Conservation (phyloP, 1,140 invertebrate species). For the Drosophila athabasca region DNA sequence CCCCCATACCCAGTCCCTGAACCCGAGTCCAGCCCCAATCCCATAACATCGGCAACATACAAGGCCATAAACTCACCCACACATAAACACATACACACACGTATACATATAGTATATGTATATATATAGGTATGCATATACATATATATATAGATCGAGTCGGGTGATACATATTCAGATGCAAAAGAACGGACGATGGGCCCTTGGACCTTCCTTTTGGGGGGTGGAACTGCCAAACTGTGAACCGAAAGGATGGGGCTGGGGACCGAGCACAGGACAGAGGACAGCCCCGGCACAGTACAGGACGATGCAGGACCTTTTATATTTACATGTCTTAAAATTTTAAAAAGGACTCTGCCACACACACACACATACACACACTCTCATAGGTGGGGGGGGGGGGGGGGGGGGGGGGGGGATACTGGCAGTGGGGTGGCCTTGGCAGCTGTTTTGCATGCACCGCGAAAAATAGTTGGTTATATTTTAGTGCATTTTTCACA, state of each 20-base stretch:
- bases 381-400: neutral
- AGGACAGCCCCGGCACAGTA: slow-evolving; percentile 12
- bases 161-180: slow-evolving; percentile 69
- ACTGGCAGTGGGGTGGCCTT: slow-evolving; percentile 46
- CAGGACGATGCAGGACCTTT: slow-evolving; percentile 78
- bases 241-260: slow-evolving; percentile 6
- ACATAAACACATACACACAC: slow-evolving; percentile 22
- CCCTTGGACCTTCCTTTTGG: slow-evolving; percentile 58
- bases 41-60: slow-evolving; percentile 51
- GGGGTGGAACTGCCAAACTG: slow-evolving; percentile 41
- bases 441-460: slow-evolving; percentile 66
- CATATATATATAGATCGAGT: slow-evolving; percentile 58
- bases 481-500: neutral
- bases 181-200: slow-evolving; percentile 51
- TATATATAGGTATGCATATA: slow-evolving; percentile 37
- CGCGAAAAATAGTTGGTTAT: neutral
- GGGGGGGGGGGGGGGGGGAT: neutral
- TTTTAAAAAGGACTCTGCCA: slow-evolving; percentile 66
- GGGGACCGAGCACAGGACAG: neutral
- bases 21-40: slow-evolving; percentile 20
- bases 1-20: too few relatives aligned
- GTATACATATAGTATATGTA: slow-evolving; percentile 2
- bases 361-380: slow-evolving; percentile 4
- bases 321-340: slow-evolving; percentile 83
- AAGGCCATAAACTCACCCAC: slow-evolving; percentile 51